Evolutionary conservation across 1,140 invertebrate genomes (phyloP).

Genomic region (Varroa destructor): DNA sequence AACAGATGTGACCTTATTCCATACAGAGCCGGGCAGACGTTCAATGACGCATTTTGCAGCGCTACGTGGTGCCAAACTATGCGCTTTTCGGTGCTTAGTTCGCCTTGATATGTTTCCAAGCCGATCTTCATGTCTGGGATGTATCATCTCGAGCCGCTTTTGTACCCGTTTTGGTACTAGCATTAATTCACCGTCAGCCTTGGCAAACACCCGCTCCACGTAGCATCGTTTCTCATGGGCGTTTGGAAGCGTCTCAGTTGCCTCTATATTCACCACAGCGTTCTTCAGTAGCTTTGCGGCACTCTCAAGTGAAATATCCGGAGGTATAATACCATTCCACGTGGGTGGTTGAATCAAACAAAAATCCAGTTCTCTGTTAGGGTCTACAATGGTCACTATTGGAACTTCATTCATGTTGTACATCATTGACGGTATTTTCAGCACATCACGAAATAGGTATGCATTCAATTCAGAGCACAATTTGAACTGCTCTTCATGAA

Average conservation of each 20-base stretch:
- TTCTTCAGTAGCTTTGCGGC: background rate
- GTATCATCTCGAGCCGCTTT: conserved; percentile 15
- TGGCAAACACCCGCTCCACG: conserved; percentile 5
- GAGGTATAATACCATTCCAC: background rate
- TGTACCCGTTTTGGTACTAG: conserved; percentile 16
- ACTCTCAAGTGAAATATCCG: background rate
- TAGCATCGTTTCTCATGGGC: conserved; percentile 14
- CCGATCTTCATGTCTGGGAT: background rate
- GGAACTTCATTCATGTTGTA: background rate
- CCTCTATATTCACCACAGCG: conserved; percentile 4
- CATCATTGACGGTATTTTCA: conserved; percentile 8
- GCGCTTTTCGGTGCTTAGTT: conserved; percentile 1
- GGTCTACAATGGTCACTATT: background rate
- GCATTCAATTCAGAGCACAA: background rate
- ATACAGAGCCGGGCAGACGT: background rate
- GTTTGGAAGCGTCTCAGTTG: background rate
- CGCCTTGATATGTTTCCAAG: background rate
- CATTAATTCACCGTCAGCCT: conserved; percentile 1
- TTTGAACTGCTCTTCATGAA: background rate
- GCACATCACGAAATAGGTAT: conserved; percentile 12
- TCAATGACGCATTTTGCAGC: conserved; percentile 6
- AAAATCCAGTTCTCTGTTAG: background rate
- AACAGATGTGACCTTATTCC: conserved; percentile 10
- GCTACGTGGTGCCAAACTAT: background rate
- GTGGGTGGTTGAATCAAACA: too few relatives aligned